A percentile compares a stretch with the other conserved stretches of the same genome.
These are phyloP conservation scores for Drymodes brunneopygia DNA, from an alignment of 2,113 vertebrate genomes.

Conservation along the genomic window DNA sequence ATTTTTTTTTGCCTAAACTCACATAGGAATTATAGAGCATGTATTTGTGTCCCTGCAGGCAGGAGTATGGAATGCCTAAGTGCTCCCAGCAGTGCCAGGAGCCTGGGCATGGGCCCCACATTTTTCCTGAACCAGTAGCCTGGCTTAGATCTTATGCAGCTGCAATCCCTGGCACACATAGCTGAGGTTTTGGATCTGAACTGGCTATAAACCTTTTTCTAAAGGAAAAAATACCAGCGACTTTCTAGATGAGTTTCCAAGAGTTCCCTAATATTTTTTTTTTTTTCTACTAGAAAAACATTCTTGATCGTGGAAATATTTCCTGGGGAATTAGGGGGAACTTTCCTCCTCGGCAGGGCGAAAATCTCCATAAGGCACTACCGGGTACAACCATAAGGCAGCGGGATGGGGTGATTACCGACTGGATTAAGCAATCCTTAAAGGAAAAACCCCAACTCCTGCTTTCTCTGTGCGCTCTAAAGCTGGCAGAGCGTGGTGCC, in stretches of 20 bases:
- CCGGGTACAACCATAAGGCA: background rate
- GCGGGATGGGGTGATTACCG: background rate
- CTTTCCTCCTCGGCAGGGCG: background rate
- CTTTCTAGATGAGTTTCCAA: background rate
- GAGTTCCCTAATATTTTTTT: background rate
- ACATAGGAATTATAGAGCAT: background rate
- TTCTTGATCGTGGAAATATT: background rate
- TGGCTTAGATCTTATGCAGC: background rate
- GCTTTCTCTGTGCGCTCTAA: fast-evolving
- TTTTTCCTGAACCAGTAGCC: background rate
- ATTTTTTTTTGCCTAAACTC: background rate
- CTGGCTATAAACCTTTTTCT: background rate
- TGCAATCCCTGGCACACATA: background rate
- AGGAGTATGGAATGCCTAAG: background rate
- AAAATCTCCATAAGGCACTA: background rate
- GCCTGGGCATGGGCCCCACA: background rate
- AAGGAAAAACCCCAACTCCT: background rate
- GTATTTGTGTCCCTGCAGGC: background rate
- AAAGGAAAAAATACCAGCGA: background rate
- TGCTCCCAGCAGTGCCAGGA: background rate
- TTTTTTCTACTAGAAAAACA: background rate
- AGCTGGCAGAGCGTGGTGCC: fast-evolving
- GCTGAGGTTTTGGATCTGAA: background rate
- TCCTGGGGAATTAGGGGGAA: background rate
- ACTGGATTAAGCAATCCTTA: background rate